Evolutionary conservation across 2,888 invertebrate genomes (phyloP).

Genomic region (Meiosimyza platycephala): DNA sequence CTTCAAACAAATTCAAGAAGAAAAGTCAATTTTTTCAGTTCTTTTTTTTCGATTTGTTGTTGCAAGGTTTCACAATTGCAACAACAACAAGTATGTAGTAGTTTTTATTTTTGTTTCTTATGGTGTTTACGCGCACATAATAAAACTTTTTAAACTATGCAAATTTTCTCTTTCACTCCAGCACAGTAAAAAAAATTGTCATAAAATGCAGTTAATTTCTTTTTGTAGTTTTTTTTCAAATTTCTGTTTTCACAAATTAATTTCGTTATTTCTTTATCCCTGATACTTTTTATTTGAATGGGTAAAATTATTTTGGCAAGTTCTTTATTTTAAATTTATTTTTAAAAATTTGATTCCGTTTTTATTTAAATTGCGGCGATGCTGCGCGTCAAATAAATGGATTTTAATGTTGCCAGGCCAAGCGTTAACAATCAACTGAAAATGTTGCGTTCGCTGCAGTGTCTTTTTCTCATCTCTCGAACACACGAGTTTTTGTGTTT

Average conservation of each 20-base stretch:
- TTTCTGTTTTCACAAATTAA: not conserved
- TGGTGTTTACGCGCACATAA: no score
- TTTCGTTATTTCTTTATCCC: not conserved
- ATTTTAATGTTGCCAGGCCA: slow-evolving; percentile 52
- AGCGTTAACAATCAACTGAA: slow-evolving; percentile 63
- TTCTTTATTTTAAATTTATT: not conserved
- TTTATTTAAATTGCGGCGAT: not conserved
- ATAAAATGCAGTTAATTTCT: not conserved
- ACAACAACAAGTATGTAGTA: not conserved
- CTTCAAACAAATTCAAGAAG: slow-evolving; percentile 18
- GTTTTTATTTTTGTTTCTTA: not conserved
- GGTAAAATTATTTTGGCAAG: slow-evolving; percentile 9
- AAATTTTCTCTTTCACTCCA: not conserved
- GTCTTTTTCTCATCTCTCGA: slow-evolving; percentile 57
- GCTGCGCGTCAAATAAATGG: not conserved
- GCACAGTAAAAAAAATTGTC: not conserved
- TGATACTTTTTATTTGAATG: not conserved
- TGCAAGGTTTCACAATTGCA: not conserved
- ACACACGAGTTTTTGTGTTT: slow-evolving; percentile 24
- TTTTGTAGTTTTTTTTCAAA: not conserved
- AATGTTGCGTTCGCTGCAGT: slow-evolving; percentile 53
- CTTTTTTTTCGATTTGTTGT: not conserved
- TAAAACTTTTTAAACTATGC: no score
- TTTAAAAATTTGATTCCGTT: slow-evolving; percentile 29
- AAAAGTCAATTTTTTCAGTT: not conserved